Evolutionary conservation across 2,797 vertebrate genomes (phyloP).

Genomic region (Sternarchorhynchus goeldii): DNA sequence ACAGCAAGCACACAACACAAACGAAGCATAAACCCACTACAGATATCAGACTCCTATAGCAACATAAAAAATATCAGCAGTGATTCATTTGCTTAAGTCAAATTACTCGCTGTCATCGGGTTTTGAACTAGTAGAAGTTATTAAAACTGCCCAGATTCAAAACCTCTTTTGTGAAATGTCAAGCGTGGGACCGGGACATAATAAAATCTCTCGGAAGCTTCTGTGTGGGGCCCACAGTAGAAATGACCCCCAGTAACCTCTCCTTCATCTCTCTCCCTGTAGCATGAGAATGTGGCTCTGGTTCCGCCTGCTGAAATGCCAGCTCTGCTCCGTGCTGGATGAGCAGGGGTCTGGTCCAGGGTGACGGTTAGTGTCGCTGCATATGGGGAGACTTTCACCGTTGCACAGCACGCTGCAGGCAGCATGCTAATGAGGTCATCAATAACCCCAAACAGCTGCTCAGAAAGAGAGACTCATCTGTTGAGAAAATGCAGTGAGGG

Average conservation of each 20-base stretch:
- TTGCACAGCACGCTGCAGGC: slow-evolving; percentile 76
- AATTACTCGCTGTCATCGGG: background rate
- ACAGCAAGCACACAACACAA: background rate
- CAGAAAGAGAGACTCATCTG: slow-evolving; percentile 82
- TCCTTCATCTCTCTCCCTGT: slow-evolving; percentile 38
- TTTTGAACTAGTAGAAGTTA: slow-evolving; percentile 9
- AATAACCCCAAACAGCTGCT: slow-evolving; percentile 94
- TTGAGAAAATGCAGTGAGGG: slow-evolving; percentile 74
- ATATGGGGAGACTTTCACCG: slow-evolving; percentile 75
- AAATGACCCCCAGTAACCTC: slow-evolving; percentile 49
- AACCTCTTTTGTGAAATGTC: slow-evolving; percentile 19
- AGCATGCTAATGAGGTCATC: slow-evolving; percentile 89
- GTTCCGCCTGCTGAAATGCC: slow-evolving; percentile 57
- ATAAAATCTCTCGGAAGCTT: slow-evolving; percentile 31
- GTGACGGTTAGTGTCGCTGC: slow-evolving; percentile 69
- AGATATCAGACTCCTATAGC: slow-evolving; percentile 9
- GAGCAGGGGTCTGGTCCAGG: slow-evolving; percentile 54
- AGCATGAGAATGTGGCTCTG: slow-evolving; percentile 25
- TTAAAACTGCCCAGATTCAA: slow-evolving; percentile 12
- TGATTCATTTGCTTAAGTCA: slow-evolving; percentile 22
- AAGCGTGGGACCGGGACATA: slow-evolving; percentile 16
- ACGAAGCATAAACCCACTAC: background rate
- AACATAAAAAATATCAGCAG: slow-evolving; percentile 8
- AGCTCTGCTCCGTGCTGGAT: slow-evolving; percentile 60
- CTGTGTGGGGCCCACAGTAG: slow-evolving; percentile 31